phyloP scores from a whole-genome alignment of 2,113 vertebrate species.

The Ahaetulla prasina region DNA sequence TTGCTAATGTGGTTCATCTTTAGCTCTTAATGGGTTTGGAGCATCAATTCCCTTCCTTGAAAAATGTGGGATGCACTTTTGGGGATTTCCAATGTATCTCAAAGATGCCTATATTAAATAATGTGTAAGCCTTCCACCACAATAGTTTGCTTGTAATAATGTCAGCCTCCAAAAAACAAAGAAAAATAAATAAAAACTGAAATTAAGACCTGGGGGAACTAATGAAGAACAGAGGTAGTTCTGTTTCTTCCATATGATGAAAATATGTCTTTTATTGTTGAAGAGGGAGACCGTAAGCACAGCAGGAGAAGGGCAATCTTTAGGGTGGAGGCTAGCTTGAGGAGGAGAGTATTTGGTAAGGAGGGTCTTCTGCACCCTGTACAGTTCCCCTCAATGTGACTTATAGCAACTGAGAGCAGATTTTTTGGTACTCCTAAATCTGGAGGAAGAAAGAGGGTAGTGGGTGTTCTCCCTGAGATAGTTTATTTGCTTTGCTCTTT shows the following conservation, averaged over 20 bases:
- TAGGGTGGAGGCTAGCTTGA: not conserved
- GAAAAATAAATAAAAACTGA: not conserved
- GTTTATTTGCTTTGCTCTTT: not conserved
- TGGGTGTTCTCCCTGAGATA: not conserved
- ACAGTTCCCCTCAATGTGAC: not conserved
- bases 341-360: not conserved
- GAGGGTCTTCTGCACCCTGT: not conserved
- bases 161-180: not conserved
- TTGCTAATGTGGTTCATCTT: not conserved
- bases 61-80: not conserved
- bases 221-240: not conserved
- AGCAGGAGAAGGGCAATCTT: not conserved
- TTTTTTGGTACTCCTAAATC: not conserved
- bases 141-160: not conserved
- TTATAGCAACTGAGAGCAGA: not conserved
- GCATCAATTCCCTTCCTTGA: not conserved
- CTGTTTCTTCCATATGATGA: not conserved
- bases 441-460: not conserved
- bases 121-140: not conserved
- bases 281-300: not conserved
- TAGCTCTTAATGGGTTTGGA: not conserved
- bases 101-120: not conserved
- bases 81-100: not conserved
- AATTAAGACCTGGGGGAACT: not conserved
- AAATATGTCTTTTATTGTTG: not conserved